Conservation (phyloP, 2,113 vertebrate species). For the Tursiops truncatus region DNA sequence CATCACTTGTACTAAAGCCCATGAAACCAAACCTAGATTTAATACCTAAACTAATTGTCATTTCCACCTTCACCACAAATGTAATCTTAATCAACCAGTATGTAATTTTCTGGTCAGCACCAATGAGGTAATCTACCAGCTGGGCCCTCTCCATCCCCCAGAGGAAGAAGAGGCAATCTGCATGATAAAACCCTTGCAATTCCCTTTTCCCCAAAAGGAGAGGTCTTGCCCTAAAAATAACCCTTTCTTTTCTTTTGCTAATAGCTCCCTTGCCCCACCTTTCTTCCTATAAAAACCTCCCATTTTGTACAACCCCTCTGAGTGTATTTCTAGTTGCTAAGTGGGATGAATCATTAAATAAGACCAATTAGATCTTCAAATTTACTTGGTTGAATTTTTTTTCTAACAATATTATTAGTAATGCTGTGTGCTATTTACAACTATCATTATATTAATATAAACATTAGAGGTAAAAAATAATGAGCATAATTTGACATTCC, state of each 20-base stretch:
- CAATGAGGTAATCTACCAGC: background rate
- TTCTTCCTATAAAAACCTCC: background rate
- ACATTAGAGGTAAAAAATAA: background rate
- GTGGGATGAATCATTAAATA: background rate
- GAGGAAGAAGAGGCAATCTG: background rate
- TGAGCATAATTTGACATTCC: constrained; percentile 12
- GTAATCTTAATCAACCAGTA: background rate
- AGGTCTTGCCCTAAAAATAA: background rate
- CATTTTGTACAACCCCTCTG: background rate
- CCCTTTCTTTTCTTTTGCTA: background rate
- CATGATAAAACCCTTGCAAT: background rate
- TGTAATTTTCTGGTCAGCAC: background rate
- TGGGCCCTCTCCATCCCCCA: background rate
- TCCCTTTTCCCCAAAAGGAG: background rate
- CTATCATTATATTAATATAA: background rate
- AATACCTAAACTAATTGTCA: background rate
- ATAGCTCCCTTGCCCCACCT: background rate
- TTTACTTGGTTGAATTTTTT: background rate
- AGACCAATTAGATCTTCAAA: background rate
- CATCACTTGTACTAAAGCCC: background rate
- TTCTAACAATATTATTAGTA: background rate
- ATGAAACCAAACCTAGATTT: background rate
- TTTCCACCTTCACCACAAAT: background rate
- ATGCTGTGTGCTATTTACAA: background rate
- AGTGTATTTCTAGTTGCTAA: background rate